Conservation (phyloP, 35 echinoderm and acorn worm species). For the Heliocidaris tuberculata region DNA sequence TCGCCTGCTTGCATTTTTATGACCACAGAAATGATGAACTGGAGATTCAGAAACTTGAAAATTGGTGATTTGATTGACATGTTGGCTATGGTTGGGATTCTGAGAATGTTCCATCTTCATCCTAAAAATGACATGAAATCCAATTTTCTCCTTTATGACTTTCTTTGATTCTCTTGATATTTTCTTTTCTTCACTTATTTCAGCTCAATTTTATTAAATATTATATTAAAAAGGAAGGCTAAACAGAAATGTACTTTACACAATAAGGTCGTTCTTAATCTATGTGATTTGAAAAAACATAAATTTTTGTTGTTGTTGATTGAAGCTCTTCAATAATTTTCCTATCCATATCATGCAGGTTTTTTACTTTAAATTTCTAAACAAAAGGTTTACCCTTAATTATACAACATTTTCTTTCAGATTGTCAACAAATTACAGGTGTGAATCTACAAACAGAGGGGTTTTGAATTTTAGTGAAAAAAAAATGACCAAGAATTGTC, state of each 20-base stretch:
- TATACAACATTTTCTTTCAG: too few species aligned
- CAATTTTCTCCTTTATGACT: neutral
- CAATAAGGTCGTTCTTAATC: neutral
- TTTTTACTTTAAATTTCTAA: too few species aligned
- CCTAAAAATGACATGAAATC: neutral
- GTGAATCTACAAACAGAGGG: too few species aligned
- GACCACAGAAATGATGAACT: conserved; percentile 5
- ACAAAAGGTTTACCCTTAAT: too few species aligned
- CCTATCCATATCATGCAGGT: too few species aligned
- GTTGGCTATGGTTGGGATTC: neutral
- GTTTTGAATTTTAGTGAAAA: too few species aligned
- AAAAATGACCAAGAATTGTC: too few species aligned
- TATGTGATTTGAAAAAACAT: too few species aligned
- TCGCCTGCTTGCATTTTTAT: neutral
- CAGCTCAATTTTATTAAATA: neutral
- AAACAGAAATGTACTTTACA: neutral
- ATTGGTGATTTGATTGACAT: neutral
- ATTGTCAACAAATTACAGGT: too few species aligned
- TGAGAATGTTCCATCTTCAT: neutral
- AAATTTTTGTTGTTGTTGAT: too few species aligned
- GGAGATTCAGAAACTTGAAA: neutral
- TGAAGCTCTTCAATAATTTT: too few species aligned
- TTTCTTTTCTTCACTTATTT: neutral
- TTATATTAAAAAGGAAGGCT: neutral
- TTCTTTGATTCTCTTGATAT: neutral